Conservation (phyloP, 2,888 invertebrate genomes). For the Anodontia alba region DNA sequence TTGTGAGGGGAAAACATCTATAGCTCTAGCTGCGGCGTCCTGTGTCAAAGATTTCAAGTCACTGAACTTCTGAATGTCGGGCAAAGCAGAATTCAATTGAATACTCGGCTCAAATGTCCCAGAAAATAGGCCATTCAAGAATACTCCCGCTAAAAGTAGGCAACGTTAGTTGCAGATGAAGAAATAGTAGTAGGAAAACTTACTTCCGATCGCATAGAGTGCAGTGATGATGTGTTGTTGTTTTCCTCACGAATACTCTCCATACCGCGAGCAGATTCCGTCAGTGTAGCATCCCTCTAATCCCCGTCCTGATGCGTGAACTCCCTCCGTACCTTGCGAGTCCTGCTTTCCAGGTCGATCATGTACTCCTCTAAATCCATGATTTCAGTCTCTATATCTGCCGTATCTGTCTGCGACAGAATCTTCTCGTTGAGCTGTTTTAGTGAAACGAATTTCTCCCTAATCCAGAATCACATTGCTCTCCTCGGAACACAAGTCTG, state of each 20-base stretch:
- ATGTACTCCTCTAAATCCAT: background rate
- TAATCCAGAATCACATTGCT: background rate
- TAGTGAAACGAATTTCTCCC: background rate
- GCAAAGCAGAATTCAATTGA: conserved; percentile 17
- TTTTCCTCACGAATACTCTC: background rate
- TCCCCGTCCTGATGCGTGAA: background rate
- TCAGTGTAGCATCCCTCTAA: background rate
- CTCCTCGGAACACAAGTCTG: background rate
- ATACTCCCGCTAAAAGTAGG: conserved; percentile 17
- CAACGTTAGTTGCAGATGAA: background rate
- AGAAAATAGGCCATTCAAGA: conserved; percentile 21
- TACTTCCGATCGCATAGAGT: background rate
- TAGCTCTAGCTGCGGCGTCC: conserved; percentile 2
- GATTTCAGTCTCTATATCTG: background rate
- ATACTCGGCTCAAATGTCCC: conserved; percentile 22
- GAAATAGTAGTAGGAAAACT: background rate
- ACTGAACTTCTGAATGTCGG: conserved; percentile 16
- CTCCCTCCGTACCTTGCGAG: background rate
- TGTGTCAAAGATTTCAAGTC: conserved; percentile 20
- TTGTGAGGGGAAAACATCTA: conserved; percentile 23
- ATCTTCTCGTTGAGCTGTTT: conserved; percentile 5
- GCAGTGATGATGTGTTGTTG: background rate
- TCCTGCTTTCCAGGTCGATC: background rate
- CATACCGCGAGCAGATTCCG: background rate
- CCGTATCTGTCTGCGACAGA: background rate